Percentiles rank a stretch among this genome's conserved stretches.
These are phyloP conservation scores for Nansenia antarctica DNA, from an alignment of 2,113 vertebrate genomes.

Conservation along the genomic window DNA sequence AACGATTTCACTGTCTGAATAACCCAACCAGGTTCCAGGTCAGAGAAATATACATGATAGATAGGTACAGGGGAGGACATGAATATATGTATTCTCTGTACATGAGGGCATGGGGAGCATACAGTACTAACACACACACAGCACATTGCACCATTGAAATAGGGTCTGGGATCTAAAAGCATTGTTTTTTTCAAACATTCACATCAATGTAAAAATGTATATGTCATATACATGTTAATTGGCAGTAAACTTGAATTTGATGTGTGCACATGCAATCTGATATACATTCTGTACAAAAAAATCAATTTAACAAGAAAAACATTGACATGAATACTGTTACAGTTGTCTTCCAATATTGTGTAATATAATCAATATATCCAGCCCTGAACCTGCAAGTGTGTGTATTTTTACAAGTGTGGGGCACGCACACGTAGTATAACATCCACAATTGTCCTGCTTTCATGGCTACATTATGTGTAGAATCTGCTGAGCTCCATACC, in stretches of 20 bases:
- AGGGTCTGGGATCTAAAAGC: neutral
- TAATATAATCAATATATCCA: too few relatives aligned
- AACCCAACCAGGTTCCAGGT: too few relatives aligned
- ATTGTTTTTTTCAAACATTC: conserved; percentile 32
- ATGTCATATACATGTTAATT: conserved; percentile 43
- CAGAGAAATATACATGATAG: neutral
- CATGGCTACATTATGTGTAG: too few relatives aligned
- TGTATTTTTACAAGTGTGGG: too few relatives aligned
- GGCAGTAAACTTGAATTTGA: conserved; percentile 54
- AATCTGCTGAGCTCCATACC: too few relatives aligned
- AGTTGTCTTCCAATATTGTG: conserved; percentile 37
- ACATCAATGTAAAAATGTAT: conserved; percentile 43
- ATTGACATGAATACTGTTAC: conserved; percentile 61
- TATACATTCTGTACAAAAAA: conserved; percentile 73
- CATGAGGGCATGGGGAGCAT: conserved; percentile 1
- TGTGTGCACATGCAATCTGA: conserved; percentile 72
- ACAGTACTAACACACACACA: neutral
- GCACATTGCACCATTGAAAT: conserved; percentile 2
- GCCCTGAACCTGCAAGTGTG: too few relatives aligned
- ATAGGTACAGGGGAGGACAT: conserved; percentile 1
- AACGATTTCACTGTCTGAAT: too few relatives aligned
- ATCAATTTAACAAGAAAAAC: conserved; percentile 61
- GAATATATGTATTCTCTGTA: neutral
- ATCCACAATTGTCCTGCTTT: too few relatives aligned
- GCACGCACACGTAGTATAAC: too few relatives aligned